Conservation (phyloP, 2,888 invertebrate species). For the Colostygia pectinataria region DNA sequence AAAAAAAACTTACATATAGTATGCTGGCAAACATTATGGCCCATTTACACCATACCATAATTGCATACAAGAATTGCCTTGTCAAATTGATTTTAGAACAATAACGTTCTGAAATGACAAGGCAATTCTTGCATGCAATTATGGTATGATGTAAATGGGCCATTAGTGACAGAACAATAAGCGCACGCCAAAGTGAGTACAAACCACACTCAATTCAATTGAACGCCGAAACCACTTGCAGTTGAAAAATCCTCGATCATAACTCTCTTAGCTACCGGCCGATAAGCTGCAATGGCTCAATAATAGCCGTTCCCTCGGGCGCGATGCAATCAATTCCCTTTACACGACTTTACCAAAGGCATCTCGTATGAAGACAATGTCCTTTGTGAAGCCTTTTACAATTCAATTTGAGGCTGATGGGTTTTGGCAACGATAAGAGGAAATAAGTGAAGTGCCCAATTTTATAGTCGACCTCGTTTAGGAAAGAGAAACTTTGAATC, state of each 20-base stretch:
- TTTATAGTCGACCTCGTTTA: constrained; percentile 17
- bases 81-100: too few relatives aligned
- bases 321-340: constrained; percentile 41
- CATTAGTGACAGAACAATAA: neutral
- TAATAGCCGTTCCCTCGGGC: constrained; percentile 40
- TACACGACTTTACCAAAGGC: constrained; percentile 17
- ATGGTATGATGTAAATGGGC: too few relatives aligned
- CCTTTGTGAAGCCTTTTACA: constrained; percentile 25
- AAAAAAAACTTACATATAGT: too few relatives aligned
- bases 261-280: constrained; percentile 30
- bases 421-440: constrained; percentile 22
- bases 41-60: too few relatives aligned
- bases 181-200: constrained; percentile 2
- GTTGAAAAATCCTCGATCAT: constrained; percentile 21
- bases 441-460: constrained; percentile 20
- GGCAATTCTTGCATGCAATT: too few relatives aligned
- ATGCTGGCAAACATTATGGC: too few relatives aligned
- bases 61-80: too few relatives aligned
- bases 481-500: constrained; percentile 8
- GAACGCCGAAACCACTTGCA: constrained; percentile 16
- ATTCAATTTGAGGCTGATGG: constrained; percentile 24
- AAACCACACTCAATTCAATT: constrained; percentile 10
- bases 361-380: constrained; percentile 27
- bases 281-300: constrained; percentile 40
- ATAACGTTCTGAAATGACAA: too few relatives aligned